Conservation (phyloP, 2,888 invertebrate species). For the Phaedon cochleariae region DNA sequence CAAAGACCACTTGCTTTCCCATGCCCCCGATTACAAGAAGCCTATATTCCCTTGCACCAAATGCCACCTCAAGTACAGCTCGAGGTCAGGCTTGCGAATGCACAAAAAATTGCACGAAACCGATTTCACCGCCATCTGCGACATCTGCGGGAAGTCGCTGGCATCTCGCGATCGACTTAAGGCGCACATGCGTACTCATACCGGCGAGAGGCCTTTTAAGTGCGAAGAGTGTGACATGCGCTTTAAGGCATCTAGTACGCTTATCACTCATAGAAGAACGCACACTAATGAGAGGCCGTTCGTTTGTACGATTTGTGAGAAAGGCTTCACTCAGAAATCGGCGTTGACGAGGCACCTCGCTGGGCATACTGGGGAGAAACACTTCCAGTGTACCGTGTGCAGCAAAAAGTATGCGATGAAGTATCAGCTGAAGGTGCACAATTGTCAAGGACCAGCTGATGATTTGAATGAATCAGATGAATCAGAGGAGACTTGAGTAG, state of each 20-base stretch:
- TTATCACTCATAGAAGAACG: constrained; percentile 62
- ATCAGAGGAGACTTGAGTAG: neutral
- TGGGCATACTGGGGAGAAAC: constrained; percentile 61
- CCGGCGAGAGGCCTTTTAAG: constrained; percentile 52
- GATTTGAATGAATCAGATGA: no score
- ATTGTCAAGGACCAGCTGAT: constrained; percentile 36
- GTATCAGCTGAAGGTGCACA: constrained; percentile 48
- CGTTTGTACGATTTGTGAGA: constrained; percentile 66
- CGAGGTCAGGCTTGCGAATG: constrained; percentile 2
- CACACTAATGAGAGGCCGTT: constrained; percentile 67
- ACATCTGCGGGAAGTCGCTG: constrained; percentile 46
- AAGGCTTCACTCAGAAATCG: constrained; percentile 62
- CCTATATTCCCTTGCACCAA: constrained; percentile 22
- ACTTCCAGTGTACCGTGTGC: constrained; percentile 56
- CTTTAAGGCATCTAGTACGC: constrained; percentile 48
- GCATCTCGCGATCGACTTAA: constrained; percentile 40
- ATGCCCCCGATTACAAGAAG: constrained; percentile 36
- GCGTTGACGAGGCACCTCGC: constrained; percentile 43
- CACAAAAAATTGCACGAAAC: constrained; percentile 23
- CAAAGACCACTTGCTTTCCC: constrained; percentile 35
- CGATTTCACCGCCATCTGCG: constrained; percentile 37
- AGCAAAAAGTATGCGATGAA: constrained; percentile 38
- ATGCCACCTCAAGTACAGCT: constrained; percentile 14
- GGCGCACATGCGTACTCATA: constrained; percentile 46
- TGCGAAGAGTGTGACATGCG: constrained; percentile 32